phyloP scores from a whole-genome alignment of 2,888 invertebrate species.

The Lacanobia wlatinum region DNA sequence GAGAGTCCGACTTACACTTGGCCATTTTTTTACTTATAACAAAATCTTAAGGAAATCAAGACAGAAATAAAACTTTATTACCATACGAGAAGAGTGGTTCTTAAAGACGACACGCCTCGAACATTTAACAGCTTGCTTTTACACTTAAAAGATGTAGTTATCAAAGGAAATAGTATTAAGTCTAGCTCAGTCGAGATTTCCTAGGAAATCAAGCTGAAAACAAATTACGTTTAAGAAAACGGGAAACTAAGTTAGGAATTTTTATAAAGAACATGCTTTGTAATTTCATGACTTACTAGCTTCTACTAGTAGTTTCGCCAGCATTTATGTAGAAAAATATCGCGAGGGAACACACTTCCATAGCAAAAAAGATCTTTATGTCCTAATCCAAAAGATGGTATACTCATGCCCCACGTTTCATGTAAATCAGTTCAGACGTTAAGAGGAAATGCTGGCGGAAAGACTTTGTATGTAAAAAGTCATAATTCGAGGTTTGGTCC shows the following conservation, averaged over 20 bases:
- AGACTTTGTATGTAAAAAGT: no score
- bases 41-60: neutral
- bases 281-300: no score
- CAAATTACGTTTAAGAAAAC: conserved; percentile 1
- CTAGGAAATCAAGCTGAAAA: conserved; percentile 1
- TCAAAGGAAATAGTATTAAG: conserved; percentile 14
- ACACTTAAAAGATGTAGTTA: conserved; percentile 15
- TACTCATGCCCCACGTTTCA: no score
- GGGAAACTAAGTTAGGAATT: neutral
- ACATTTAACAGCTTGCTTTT: conserved; percentile 8
- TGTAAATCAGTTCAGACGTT: no score
- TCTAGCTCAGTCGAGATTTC: conserved; percentile 8
- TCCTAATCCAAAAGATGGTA: no score
- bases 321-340: no score
- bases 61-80: neutral
- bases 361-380: no score
- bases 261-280: conserved; percentile 5
- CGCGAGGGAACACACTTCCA: no score
- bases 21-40: neutral
- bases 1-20: no score
- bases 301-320: no score
- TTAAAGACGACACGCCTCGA: neutral
- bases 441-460: no score
- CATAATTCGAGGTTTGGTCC: no score
- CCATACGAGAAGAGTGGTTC: neutral